Evolutionary conservation across 2,888 invertebrate species (phyloP).

Genomic region (Clivina fossor): DNA sequence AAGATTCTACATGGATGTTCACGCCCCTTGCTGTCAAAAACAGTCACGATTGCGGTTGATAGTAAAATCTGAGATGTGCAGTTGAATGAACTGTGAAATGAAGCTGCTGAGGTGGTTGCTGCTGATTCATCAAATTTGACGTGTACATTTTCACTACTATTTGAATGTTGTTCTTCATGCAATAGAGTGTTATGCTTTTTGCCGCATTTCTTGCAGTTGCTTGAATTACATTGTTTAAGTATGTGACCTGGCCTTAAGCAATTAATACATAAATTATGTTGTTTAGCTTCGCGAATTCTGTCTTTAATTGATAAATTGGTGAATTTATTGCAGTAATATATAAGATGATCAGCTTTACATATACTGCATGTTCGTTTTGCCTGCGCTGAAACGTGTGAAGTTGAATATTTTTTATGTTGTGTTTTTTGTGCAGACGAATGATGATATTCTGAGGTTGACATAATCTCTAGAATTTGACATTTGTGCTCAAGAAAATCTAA

Average conservation of each 20-base stretch:
- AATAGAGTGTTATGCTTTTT: constrained; percentile 33
- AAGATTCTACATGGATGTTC: constrained; percentile 13
- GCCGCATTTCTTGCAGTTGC: constrained; percentile 9
- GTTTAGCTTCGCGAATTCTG: neutral
- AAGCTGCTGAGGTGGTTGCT: too few species aligned
- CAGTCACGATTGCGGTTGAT: constrained; percentile 17
- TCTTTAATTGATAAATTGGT: neutral
- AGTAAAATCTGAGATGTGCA: constrained; percentile 12
- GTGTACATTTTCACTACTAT: too few species aligned
- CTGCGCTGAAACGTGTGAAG: neutral
- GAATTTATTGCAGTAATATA: constrained; percentile 3
- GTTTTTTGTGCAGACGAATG: neutral
- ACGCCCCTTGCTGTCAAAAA: constrained; percentile 8
- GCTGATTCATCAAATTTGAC: too few species aligned
- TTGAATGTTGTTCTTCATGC: too few species aligned
- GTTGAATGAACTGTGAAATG: too few species aligned
- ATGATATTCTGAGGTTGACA: neutral
- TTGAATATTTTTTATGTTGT: neutral
- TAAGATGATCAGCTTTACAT: neutral
- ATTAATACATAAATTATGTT: neutral
- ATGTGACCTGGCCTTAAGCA: neutral
- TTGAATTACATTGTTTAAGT: neutral
- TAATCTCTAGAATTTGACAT: constrained; percentile 36
- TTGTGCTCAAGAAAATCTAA: constrained; percentile 35
- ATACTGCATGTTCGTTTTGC: neutral